Evolutionary conservation across 2,113 vertebrate species (phyloP), one percentile per base, ranked within the genome.

Genomic region (Boulengerochromis microlepis): DNA sequence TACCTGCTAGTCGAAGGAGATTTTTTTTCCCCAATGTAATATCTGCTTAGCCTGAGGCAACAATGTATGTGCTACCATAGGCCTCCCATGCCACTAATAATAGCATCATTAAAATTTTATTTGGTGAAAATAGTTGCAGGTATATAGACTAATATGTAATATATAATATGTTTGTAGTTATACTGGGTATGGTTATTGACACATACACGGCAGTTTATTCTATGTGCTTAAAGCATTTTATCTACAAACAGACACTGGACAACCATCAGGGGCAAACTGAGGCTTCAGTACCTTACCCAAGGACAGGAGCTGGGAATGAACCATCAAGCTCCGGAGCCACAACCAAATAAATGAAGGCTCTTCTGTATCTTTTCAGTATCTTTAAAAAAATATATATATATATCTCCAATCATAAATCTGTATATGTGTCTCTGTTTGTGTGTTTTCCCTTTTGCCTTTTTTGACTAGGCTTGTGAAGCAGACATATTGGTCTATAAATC

Each of bases 21-120:
- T 89, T 86, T 82, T 76, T 82, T 82, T 80, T 11, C 89, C 92
- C 90, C 64, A 92, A 94, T 38, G 90, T 95, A 94, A 95, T 94
- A 95, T 94, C 89, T 87, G 66, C 86, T 74, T 74, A 84, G 81
- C 90, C 91, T 24, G 5, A 74, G 91, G 92, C 78, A 83, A 15
- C 86, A 10, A n/a, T 85, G 40, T 53, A 19, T 92, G 88, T 76
- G 53, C 81, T 81, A 85, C 89, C 86, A 86, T 84, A 81, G 86
- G 61, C 86, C 87, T 91, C 91, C 82, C 88, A 85, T 90, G 91
- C 80, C 86, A 90, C 53, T 29, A 35, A 81, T 92, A 94, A 91
- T 88, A 26, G 59, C 47, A 24, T 91, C 89, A 92, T 90, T 92
- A 88, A 84, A 88, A 19, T 87, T 78, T 64, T 83, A 82, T 78